These are phyloP conservation scores for Argyresthia albistria DNA, from an alignment of 2,888 invertebrate genomes.

Conservation along the genomic window DNA sequence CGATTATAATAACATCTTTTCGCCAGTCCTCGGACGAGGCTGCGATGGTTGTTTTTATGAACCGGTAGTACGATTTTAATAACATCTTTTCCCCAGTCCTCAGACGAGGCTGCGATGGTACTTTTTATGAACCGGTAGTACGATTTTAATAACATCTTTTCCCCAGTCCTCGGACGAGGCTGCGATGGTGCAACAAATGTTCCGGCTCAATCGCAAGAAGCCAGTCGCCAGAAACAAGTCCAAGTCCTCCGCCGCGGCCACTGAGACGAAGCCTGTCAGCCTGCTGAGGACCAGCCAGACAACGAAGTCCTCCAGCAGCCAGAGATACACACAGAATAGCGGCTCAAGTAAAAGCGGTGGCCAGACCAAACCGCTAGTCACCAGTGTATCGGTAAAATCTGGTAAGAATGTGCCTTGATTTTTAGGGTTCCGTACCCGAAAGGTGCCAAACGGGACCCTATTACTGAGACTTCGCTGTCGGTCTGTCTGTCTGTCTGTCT, in stretches of 20 bases:
- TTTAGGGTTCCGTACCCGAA: neutral
- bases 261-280: neutral
- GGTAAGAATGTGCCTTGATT: neutral
- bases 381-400: neutral
- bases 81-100: no score
- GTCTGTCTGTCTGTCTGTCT: no score
- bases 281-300: neutral
- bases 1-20: no score
- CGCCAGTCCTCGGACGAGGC: no score
- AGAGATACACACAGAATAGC: neutral
- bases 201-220: slow-evolving; percentile 13
- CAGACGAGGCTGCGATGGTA: no score
- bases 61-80: no score
- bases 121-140: neutral
- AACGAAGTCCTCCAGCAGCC: neutral
- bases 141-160: neutral
- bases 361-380: neutral
- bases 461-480: no score
- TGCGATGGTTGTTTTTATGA: no score
- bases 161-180: slow-evolving; percentile 32
- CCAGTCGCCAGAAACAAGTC: slow-evolving; percentile 14
- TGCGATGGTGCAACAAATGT: slow-evolving; percentile 26
- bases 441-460: no score
- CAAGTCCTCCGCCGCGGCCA: neutral
- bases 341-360: neutral